Conservation (phyloP, 2,888 invertebrate genomes). For the Cephus spinipes region DNA sequence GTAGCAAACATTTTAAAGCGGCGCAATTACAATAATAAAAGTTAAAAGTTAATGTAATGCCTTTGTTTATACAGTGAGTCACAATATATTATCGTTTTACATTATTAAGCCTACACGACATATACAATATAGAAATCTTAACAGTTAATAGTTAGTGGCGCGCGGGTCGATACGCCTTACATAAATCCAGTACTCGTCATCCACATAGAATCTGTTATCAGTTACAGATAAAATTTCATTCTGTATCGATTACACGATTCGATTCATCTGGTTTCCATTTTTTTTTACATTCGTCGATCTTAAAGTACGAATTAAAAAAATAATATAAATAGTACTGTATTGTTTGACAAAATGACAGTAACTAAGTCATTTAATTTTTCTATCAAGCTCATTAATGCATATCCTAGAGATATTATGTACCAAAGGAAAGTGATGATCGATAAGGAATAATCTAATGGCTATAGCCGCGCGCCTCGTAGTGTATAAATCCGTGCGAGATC, state of each 20-base stretch:
- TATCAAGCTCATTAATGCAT: neutral
- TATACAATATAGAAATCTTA: conserved; percentile 56
- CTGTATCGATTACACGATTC: neutral
- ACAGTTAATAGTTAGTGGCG: conserved; percentile 60
- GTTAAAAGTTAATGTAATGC: conserved; percentile 57
- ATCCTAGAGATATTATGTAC: neutral
- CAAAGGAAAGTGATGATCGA: neutral
- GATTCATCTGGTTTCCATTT: neutral
- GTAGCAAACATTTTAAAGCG: conserved; percentile 33
- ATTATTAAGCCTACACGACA: conserved; percentile 52
- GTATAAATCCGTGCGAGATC: conserved; percentile 65
- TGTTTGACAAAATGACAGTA: neutral
- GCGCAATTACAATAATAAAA: conserved; percentile 30
- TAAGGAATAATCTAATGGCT: neutral
- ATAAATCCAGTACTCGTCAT: neutral
- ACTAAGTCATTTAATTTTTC: neutral
- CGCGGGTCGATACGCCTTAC: conserved; percentile 28
- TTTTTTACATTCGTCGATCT: neutral
- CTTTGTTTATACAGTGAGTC: conserved; percentile 61
- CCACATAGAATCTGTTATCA: neutral
- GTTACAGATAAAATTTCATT: neutral
- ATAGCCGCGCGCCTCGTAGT: conserved; percentile 52
- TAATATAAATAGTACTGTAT: neutral
- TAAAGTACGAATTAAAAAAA: neutral
- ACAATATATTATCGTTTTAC: conserved; percentile 57